Conservation (phyloP, 2,797 vertebrate species). For the Glyptemys insculpta region DNA sequence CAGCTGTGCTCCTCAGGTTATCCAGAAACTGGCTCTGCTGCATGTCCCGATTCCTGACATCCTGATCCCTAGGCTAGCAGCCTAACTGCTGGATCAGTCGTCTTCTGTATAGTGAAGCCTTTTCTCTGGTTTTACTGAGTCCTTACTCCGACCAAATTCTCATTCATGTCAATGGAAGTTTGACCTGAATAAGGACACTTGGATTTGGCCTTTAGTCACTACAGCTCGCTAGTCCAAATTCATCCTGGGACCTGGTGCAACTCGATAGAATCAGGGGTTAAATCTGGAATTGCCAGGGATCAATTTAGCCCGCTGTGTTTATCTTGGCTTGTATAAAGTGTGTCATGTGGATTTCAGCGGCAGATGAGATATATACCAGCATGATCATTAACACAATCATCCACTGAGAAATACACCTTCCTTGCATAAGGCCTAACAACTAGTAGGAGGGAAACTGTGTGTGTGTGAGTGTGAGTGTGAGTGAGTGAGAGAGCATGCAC, state of each 20-base stretch:
- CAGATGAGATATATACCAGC: background rate
- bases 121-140: too few species aligned
- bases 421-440: background rate
- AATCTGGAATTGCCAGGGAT: background rate
- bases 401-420: background rate
- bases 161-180: too few species aligned
- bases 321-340: background rate
- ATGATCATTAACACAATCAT: background rate
- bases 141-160: too few species aligned
- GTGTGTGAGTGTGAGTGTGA: rapidly evolving
- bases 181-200: too few species aligned
- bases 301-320: background rate
- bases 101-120: too few species aligned
- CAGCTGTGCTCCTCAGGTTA: background rate
- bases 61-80: background rate
- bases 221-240: rapidly evolving
- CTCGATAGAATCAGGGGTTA: background rate
- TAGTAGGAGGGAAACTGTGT: background rate
- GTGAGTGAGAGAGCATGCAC: rapidly evolving
- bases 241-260: background rate
- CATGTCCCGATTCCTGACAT: background rate
- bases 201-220: background rate
- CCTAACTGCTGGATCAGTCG: background rate
- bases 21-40: background rate
- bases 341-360: rapidly evolving